Conservation (phyloP, 2,888 invertebrate genomes). For the Acanthococcus lagerstroemiae region DNA sequence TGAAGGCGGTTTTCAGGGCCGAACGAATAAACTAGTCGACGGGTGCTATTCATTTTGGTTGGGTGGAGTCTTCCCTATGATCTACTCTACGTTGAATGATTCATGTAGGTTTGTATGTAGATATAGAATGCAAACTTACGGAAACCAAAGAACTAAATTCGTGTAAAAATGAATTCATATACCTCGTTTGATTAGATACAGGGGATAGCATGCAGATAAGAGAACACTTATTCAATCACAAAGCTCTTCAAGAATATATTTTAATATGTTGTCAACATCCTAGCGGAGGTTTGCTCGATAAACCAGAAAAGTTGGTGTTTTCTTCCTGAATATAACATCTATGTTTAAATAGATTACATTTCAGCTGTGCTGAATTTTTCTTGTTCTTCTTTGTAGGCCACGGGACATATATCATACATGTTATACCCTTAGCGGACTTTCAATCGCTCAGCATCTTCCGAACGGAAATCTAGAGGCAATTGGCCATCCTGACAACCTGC, state of each 20-base stretch:
- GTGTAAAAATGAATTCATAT: not conserved
- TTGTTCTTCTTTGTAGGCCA: conserved; percentile 51
- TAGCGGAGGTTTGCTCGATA: conserved; percentile 83
- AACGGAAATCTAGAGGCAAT: conserved; percentile 14
- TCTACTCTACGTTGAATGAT: conserved; percentile 41
- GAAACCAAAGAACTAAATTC: not conserved
- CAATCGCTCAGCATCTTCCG: conserved; percentile 69
- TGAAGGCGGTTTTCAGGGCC: conserved; percentile 95
- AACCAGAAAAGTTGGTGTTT: conserved; percentile 52
- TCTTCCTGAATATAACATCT: not conserved
- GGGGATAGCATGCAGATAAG: conserved; percentile 37
- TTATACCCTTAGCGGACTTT: conserved; percentile 87
- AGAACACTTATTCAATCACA: conserved; percentile 65
- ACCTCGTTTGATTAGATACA: not conserved
- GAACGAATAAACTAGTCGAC: conserved; percentile 97
- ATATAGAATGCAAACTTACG: not conserved
- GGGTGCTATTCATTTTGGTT: conserved; percentile 99
- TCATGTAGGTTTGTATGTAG: not conserved
- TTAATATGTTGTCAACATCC: conserved; percentile 82
- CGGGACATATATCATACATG: conserved; percentile 95
- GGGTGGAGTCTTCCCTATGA: conserved; percentile 80
- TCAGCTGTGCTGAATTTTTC: too few species aligned
- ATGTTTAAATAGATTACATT: not conserved
- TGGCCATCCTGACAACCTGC: conserved; percentile 26
- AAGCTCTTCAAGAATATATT: conserved; percentile 88